phyloP scores from a whole-genome alignment of 35 echinoderm and acorn worm genomes.

The Ptychodera flava region DNA sequence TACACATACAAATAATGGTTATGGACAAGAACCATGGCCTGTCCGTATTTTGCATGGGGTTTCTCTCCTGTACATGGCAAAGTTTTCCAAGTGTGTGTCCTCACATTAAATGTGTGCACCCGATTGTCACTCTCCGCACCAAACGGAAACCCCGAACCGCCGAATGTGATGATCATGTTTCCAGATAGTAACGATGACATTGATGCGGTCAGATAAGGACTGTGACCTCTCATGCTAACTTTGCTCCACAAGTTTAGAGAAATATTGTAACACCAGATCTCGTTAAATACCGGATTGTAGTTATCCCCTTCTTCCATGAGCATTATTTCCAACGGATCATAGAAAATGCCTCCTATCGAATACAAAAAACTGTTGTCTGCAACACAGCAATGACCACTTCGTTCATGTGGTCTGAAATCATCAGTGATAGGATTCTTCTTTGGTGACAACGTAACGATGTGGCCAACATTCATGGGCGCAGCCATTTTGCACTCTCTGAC shows the following conservation, averaged over 20 bases:
- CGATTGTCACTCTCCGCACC: constrained; percentile 44
- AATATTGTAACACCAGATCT: background rate
- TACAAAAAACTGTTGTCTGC: background rate
- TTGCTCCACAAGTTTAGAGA: background rate
- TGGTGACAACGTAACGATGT: background rate
- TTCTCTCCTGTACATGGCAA: constrained; percentile 28
- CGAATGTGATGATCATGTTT: constrained; percentile 27
- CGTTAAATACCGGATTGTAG: background rate
- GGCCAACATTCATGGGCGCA: background rate
- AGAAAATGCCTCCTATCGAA: background rate
- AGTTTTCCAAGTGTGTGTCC: constrained; percentile 34
- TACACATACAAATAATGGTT: constrained; percentile 39
- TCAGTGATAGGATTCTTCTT: background rate
- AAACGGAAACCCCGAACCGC: constrained; percentile 61
- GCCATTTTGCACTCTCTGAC: no score
- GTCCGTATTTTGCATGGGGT: constrained; percentile 55
- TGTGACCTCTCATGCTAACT: background rate
- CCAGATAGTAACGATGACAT: background rate
- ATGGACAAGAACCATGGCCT: constrained; percentile 45
- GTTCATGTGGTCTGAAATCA: background rate
- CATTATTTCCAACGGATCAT: background rate
- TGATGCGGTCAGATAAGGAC: background rate
- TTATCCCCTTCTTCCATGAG: background rate
- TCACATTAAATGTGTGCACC: constrained; percentile 41
- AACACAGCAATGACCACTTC: background rate